Evolutionary conservation across 2,113 vertebrate genomes (phyloP), one percentile per base, ranked within the genome.

Genomic region (Lamprologus speciosus): DNA sequence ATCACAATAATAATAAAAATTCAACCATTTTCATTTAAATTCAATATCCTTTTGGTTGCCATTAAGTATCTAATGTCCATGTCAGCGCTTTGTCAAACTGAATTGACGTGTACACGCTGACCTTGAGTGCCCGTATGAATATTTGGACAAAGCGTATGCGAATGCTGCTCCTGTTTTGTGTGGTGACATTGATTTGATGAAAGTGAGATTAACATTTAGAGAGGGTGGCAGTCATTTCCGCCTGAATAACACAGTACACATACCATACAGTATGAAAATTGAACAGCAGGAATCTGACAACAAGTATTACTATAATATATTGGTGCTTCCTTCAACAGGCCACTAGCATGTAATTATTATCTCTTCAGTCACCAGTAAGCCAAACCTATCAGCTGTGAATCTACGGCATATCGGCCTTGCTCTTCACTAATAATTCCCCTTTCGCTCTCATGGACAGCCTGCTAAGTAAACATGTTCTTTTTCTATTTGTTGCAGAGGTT

Each of bases 201-300:
- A 91, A 85, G 80, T 78, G 83, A 92, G 85, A 94, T 94, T 91
- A 94, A 92, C 93, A 94, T 94, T 93, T 93, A 94, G 91, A 93
- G 90, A 91, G 83, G 92, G 68, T 89, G 85, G 85, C 85, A 75
- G 86, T 87, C 88, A 17, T 82, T 87, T 88, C 86, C 50, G 33
- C 73, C 87, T 79, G 84, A 89, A 70, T 6, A 70, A 35, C 86
- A 4, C 83, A 40, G 45, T 73, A 54, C 83, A 85, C 31, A 53
- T 82, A 87, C 84, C 89, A 23, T 42, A 87, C 83, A 58, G 75
- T 80, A 91, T 93, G 88, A 88, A 87, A 87, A 65, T 42, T 17
- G 23, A 92, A 89, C 92, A 81, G 91, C 50, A 28, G 89, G 83
- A 83, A 68, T 47, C 53, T 91, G 89, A 89, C 90, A 86, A 91